phyloP scores from a whole-genome alignment of 2,888 invertebrate species.

The Tribolium freemani region DNA sequence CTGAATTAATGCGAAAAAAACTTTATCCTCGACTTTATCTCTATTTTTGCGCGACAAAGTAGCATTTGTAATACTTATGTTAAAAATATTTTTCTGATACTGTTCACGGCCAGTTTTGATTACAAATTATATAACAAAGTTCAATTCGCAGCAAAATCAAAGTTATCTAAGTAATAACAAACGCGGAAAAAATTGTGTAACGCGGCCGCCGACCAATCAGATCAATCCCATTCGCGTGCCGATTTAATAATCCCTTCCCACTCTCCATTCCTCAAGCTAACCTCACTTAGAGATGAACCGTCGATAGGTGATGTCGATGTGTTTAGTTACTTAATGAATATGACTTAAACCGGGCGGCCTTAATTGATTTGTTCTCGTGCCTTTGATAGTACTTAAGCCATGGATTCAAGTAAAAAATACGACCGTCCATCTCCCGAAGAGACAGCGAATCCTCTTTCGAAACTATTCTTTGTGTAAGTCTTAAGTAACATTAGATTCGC shows the following conservation, averaged over 20 bases:
- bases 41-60: neutral
- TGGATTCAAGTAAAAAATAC: slow-evolving; percentile 76
- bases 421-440: slow-evolving; percentile 75
- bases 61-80: neutral
- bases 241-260: neutral
- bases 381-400: slow-evolving; percentile 55
- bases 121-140: neutral
- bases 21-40: neutral
- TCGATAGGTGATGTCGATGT: slow-evolving; percentile 19
- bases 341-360: slow-evolving; percentile 18
- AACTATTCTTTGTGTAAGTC: slow-evolving; percentile 77
- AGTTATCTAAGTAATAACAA: neutral
- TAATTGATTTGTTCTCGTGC: slow-evolving; percentile 16
- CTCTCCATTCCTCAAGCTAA: neutral
- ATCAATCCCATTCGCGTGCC: slow-evolving; percentile 10
- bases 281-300: slow-evolving; percentile 33
- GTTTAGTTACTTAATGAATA: slow-evolving; percentile 27
- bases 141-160: neutral
- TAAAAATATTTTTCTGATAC: neutral
- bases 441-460: slow-evolving; percentile 73
- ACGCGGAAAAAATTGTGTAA: neutral
- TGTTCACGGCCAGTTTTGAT: neutral
- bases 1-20: neutral
- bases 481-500: neutral
- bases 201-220: neutral